Conservation (phyloP, 2,888 invertebrate genomes). For the Phymatocera aterrima region DNA sequence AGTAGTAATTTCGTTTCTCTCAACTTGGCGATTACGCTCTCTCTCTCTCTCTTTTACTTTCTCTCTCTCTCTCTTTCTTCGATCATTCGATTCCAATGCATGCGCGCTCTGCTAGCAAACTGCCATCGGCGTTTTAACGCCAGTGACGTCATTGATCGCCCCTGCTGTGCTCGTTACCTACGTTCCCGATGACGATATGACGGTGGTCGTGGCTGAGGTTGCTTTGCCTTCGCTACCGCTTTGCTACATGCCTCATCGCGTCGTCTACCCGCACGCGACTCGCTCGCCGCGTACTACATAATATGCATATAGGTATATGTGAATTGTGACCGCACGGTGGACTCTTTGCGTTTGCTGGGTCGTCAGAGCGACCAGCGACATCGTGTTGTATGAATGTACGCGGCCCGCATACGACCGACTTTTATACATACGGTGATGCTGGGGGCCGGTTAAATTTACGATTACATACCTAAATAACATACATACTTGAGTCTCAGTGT, state of each 20-base stretch:
- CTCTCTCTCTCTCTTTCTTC: constrained; percentile 36
- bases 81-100: not conserved
- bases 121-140: constrained; percentile 55
- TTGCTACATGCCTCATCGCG: not conserved
- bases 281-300: not conserved
- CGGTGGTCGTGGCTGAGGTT: not conserved
- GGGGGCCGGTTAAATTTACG: constrained; percentile 25
- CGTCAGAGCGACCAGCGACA: too few species aligned
- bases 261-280: not conserved
- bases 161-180: constrained; percentile 48
- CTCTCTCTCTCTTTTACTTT: not conserved
- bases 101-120: constrained; percentile 40
- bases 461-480: too few species aligned
- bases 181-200: too few species aligned
- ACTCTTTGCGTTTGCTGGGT: too few species aligned
- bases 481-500: too few species aligned
- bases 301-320: not conserved
- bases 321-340: not conserved
- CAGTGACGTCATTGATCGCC: constrained; percentile 65
- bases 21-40: constrained; percentile 22
- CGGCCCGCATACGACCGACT: constrained; percentile 40
- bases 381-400: constrained; percentile 27
- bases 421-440: constrained; percentile 37
- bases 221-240: too few species aligned
- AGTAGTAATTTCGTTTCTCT: not conserved